These are phyloP conservation scores for Xyrichtys novacula DNA, from an alignment of 2,797 vertebrate genomes.

Conservation along the genomic window DNA sequence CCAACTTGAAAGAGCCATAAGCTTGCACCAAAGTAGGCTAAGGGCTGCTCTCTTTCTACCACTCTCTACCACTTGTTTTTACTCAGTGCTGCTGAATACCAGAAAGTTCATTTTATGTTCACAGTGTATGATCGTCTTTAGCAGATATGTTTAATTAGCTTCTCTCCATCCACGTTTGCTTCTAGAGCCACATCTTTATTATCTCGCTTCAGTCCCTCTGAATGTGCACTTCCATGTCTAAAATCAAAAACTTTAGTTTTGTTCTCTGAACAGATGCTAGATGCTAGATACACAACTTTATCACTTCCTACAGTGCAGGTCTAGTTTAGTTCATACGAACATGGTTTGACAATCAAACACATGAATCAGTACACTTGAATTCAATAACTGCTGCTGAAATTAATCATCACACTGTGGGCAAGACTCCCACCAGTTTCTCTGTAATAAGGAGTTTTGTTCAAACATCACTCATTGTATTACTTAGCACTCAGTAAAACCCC, in stretches of 20 bases:
- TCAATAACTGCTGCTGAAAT: too few species aligned
- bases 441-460: conserved; percentile 66
- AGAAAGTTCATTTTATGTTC: conserved; percentile 20
- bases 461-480: too few species aligned
- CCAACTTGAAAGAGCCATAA: conserved; percentile 72
- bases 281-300: background rate
- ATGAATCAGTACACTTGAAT: too few species aligned
- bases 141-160: background rate
- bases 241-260: background rate
- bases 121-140: background rate
- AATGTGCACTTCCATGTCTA: background rate
- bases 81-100: conserved; percentile 11
- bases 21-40: conserved; percentile 57
- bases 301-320: too few species aligned
- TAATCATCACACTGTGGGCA: conserved; percentile 64
- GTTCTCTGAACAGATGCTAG: background rate
- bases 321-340: too few species aligned
- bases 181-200: background rate
- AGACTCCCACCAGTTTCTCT: conserved; percentile 50
- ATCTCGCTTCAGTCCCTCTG: background rate
- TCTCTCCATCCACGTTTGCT: background rate
- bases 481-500: too few species aligned
- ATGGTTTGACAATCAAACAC: too few species aligned
- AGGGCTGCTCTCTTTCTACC: conserved; percentile 42
- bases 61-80: conserved; percentile 43